Evolutionary conservation across 1,140 invertebrate genomes (phyloP), one percentile per base, ranked within the genome.

Genomic region (Belonocnema kinseyi): DNA sequence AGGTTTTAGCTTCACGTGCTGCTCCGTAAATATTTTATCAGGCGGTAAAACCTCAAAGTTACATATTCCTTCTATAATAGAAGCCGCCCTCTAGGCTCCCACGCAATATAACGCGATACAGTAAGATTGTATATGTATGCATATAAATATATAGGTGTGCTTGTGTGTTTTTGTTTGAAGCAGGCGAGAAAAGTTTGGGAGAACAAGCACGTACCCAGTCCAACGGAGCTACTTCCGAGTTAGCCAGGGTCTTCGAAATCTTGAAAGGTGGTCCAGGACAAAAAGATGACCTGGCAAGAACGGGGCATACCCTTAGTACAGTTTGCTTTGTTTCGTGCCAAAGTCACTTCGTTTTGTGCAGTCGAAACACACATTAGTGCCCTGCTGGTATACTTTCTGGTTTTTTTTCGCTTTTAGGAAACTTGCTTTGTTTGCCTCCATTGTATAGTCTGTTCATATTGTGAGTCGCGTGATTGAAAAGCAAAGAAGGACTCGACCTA

Each of bases 1-100:
- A 66, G 61, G 61, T 66, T 66, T 66, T n/a, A 66, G 61, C 61
- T 66, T 40, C 40, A 66, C 61, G 61, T 66, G 26, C 33, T 40
- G 61, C 61, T 46, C 61, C 26, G 61, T 66, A 66, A 66, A 66
- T 66, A 66, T 66, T 66, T 66, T 66, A 66, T 66, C 14, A 66
- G 61, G n/a, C 61, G 26, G 61, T 66, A 66, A 66, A 66, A 66
- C 61, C 61, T 66, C 61, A 66, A 66, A 66, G 33, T 66, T 66
- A 66, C 61, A 66, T 66, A 66, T 66, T 66, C 61, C 21, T 66
- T 66, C 26, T 66, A 66, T 66, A 66, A 66, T 66, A 21, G 40
- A 66, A 66, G 61, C 61, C 61, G 33, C 33, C 61, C 10, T 66
- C 26, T 66, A 7, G 61, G 33, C 61, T 40, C 61, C 61, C 61